phyloP scores from a whole-genome alignment of 2,888 invertebrate genomes.

The Drosophila parthenogenetica region DNA sequence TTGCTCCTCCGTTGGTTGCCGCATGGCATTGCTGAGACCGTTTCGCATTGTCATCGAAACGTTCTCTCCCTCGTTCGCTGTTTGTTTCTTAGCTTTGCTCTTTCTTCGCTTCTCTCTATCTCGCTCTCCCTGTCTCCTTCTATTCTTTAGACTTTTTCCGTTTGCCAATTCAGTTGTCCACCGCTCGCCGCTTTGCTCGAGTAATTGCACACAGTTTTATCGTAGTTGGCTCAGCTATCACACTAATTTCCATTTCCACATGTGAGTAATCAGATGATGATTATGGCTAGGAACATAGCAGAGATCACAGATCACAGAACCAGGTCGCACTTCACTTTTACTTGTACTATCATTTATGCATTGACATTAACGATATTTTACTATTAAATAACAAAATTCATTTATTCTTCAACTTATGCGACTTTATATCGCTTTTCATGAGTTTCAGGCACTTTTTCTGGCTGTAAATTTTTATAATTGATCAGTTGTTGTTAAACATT shows the following conservation, averaged over 20 bases:
- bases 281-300: conserved; percentile 43
- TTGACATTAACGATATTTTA: conserved; percentile 5
- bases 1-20: conserved; percentile 59
- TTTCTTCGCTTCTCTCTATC: neutral
- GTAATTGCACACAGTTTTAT: conserved; percentile 52
- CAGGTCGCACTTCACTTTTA: conserved; percentile 17
- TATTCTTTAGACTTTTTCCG: conserved; percentile 7
- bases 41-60: conserved; percentile 56
- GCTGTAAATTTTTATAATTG: conserved; percentile 47
- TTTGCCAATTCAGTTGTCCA: conserved; percentile 18
- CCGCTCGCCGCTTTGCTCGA: conserved; percentile 39
- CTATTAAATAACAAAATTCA: conserved; percentile 1
- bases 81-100: neutral
- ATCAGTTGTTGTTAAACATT: conserved; percentile 3
- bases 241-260: conserved; percentile 70
- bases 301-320: conserved; percentile 31
- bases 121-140: neutral
- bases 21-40: conserved; percentile 51
- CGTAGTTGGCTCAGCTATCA: conserved; percentile 40
- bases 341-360: conserved; percentile 14
- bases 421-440: conserved; percentile 14
- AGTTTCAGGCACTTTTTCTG: conserved; percentile 60
- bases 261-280: conserved; percentile 26
- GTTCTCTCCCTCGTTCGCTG: neutral
- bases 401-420: neutral